Conservation (phyloP, 2,888 invertebrate genomes). For the Megastigmus dorsalis region DNA sequence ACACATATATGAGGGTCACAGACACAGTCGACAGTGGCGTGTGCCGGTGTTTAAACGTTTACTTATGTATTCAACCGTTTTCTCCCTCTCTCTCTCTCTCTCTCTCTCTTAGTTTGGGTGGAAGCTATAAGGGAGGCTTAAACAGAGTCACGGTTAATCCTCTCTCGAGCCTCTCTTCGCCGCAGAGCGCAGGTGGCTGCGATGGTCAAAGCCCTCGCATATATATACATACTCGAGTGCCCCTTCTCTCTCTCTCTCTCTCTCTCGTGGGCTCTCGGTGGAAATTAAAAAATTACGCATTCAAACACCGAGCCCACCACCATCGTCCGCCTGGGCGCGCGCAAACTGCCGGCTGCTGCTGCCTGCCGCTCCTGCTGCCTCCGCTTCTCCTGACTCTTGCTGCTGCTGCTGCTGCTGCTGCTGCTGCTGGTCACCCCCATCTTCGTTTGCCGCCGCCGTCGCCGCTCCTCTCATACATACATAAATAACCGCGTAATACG, state of each 20-base stretch:
- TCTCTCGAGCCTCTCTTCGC: background rate
- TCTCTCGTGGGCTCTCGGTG: constrained; percentile 19
- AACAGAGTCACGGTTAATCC: constrained; percentile 18
- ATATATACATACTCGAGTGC: too few relatives aligned
- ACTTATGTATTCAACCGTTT: constrained; percentile 34
- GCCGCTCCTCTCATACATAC: background rate
- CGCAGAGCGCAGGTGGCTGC: constrained; percentile 30
- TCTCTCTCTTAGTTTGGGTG: constrained; percentile 11
- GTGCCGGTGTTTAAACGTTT: constrained; percentile 8
- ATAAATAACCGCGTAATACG: too few relatives aligned
- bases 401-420: background rate
- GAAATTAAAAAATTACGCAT: constrained; percentile 53
- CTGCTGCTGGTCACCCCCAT: constrained; percentile 2
- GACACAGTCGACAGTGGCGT: too few relatives aligned
- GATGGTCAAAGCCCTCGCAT: constrained; percentile 45
- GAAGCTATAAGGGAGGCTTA: background rate
- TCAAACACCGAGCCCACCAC: constrained; percentile 43
- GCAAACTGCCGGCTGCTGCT: background rate
- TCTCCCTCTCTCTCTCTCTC: background rate
- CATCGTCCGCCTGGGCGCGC: too few relatives aligned
- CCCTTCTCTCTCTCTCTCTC: constrained; percentile 17
- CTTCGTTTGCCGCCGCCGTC: too few relatives aligned
- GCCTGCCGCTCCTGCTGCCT: background rate
- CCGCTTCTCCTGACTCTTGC: too few relatives aligned
- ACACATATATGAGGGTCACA: too few relatives aligned